Evolutionary conservation across 2,888 invertebrate genomes (phyloP).

Genomic region (Endomychus coccineus): DNA sequence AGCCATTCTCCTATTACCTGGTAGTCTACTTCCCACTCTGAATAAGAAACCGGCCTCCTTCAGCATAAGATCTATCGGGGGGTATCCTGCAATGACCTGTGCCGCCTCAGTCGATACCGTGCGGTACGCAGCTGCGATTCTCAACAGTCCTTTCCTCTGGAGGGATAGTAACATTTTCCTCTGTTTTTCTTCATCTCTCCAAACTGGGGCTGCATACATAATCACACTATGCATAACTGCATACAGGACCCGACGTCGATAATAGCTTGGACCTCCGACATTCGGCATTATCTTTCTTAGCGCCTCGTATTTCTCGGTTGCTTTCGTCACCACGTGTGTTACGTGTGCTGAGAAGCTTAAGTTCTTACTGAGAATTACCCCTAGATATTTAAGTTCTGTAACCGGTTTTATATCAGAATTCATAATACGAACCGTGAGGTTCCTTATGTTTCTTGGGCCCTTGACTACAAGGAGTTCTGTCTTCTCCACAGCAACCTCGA

Average conservation of each 20-base stretch:
- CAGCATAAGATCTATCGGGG: neutral
- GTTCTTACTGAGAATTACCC: neutral
- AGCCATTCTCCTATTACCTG: neutral
- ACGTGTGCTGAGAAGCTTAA: neutral
- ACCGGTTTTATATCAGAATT: neutral
- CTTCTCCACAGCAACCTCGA: conserved; percentile 12
- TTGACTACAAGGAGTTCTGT: conserved; percentile 3
- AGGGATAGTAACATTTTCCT: neutral
- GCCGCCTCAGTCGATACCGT: conserved; percentile 10
- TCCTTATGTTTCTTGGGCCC: neutral
- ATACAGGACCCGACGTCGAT: conserved; percentile 3
- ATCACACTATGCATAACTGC: conserved; percentile 4
- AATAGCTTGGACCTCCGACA: conserved; percentile 5
- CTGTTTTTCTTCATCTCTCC: no score
- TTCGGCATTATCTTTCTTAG: conserved; percentile 10
- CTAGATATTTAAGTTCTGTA: neutral
- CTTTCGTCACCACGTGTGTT: neutral
- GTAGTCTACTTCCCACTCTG: neutral
- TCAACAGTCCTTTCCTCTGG: conserved; percentile 6
- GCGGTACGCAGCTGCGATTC: conserved; percentile 7
- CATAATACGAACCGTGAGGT: no score
- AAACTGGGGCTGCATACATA: conserved; percentile 15
- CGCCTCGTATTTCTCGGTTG: neutral
- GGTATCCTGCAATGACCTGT: no score
- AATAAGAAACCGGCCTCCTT: neutral